Evolutionary conservation across 2,113 vertebrate species (phyloP).

Genomic region (Excalfactoria chinensis): DNA sequence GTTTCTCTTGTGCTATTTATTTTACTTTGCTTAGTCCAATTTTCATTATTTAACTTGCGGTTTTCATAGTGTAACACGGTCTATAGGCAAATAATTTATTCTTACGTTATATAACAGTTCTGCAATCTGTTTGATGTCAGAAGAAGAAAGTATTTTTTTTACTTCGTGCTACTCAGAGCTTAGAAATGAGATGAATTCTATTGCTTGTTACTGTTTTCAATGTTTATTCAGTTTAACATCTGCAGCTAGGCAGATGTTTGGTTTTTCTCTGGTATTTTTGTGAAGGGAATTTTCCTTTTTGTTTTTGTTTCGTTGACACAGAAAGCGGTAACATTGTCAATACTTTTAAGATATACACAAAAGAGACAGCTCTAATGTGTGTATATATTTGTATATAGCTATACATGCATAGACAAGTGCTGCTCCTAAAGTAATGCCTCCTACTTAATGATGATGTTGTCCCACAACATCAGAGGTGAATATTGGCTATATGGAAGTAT

Average conservation of each 20-base stretch:
- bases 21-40: neutral
- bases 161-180: neutral
- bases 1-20: neutral
- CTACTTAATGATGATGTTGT: too few relatives aligned
- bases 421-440: too few relatives aligned
- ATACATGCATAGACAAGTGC: neutral
- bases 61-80: neutral
- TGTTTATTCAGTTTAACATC: neutral
- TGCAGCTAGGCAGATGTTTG: neutral
- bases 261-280: neutral
- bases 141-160: neutral
- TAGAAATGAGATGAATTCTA: neutral
- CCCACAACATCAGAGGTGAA: too few relatives aligned
- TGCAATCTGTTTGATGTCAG: neutral
- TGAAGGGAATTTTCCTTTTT: neutral
- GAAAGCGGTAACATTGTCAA: neutral
- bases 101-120: neutral
- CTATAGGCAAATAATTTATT: neutral
- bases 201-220: neutral
- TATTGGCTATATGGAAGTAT: too few relatives aligned
- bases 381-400: neutral
- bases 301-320: neutral
- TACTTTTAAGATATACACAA: neutral
- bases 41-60: neutral
- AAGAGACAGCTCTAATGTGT: neutral